Percentiles rank a stretch among this genome's conserved stretches.
These are phyloP conservation scores for Eudemis profundana DNA, from an alignment of 2,888 invertebrate genomes.

Conservation along the genomic window DNA sequence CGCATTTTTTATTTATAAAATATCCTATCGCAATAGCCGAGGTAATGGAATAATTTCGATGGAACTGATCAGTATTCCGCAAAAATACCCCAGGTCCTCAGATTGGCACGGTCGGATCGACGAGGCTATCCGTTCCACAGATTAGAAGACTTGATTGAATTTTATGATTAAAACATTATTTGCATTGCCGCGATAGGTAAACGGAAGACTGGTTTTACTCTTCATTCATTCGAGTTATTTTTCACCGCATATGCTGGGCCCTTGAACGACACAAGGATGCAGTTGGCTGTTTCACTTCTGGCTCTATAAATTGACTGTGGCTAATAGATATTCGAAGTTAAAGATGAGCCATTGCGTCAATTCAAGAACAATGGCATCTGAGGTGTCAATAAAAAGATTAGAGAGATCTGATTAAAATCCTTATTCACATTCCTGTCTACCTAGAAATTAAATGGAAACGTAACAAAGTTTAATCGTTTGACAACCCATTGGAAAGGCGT, in stretches of 20 bases:
- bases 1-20: conserved; percentile 80
- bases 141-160: conserved; percentile 69
- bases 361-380: conserved; percentile 60
- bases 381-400: conserved; percentile 45
- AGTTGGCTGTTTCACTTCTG: conserved; percentile 30
- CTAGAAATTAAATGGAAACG: not conserved
- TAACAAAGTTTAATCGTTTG: conserved; percentile 1
- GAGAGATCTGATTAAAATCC: conserved; percentile 2
- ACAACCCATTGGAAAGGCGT: conserved; percentile 14
- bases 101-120: conserved; percentile 60
- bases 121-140: conserved; percentile 59
- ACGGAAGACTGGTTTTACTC: conserved; percentile 8
- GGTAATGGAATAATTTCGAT: conserved; percentile 78
- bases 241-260: conserved; percentile 7
- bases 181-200: conserved; percentile 22
- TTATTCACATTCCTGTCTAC: not conserved
- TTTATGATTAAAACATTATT: conserved; percentile 48
- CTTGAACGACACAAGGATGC: conserved; percentile 33
- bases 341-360: conserved; percentile 60
- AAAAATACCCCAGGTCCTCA: conserved; percentile 66
- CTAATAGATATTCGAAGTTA: conserved; percentile 61
- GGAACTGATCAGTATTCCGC: conserved; percentile 75
- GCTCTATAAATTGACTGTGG: conserved; percentile 60
- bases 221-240: not conserved
- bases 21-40: conserved; percentile 69